These are phyloP conservation scores for Laterallus jamaicensis DNA, from an alignment of 2,113 vertebrate species.

Conservation along the genomic window DNA sequence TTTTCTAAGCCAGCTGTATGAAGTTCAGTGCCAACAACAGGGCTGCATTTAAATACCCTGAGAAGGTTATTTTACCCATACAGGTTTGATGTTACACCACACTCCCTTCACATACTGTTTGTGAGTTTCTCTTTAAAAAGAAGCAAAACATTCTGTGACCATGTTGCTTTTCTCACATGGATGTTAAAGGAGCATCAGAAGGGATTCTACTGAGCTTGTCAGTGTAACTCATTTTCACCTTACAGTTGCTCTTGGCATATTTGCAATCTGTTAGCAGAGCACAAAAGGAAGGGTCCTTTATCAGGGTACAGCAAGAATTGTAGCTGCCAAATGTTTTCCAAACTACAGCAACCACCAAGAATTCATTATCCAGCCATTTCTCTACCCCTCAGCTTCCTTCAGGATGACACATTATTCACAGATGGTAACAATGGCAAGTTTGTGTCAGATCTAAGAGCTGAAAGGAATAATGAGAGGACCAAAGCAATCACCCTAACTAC, in stretches of 20 bases:
- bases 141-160: neutral
- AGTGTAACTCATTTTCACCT: neutral
- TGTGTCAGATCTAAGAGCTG: neutral
- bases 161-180: neutral
- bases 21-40: neutral
- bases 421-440: neutral
- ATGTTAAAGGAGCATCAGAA: neutral
- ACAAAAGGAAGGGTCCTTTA: neutral
- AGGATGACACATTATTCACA: neutral
- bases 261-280: neutral
- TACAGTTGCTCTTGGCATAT: neutral
- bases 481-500: neutral
- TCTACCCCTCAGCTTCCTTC: neutral
- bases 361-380: neutral
- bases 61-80: neutral
- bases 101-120: neutral
- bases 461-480: neutral
- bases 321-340: neutral
- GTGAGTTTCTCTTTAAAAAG: neutral
- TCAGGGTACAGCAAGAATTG: neutral
- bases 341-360: neutral
- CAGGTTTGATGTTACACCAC: neutral
- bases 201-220: neutral
- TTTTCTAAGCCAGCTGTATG: neutral
- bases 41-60: neutral